phyloP scores from a whole-genome alignment of 2,888 invertebrate genomes.

The Drosophila parthenogenetica region DNA sequence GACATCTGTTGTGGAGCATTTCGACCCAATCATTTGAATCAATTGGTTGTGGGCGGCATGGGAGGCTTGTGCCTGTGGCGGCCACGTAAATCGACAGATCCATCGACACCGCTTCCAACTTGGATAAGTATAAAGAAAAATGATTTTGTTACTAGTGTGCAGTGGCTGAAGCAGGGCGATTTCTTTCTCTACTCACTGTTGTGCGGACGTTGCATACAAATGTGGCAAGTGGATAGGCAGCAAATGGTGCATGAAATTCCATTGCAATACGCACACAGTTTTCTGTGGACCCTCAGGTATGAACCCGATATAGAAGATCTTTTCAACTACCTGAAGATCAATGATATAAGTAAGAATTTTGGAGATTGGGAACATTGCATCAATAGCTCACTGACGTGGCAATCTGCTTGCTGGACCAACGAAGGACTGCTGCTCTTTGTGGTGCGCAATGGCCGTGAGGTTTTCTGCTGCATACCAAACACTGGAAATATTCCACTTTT shows the following conservation, averaged over 20 bases:
- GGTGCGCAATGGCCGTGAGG: background rate
- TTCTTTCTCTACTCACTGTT: conserved; percentile 35
- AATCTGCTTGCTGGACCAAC: conserved; percentile 47
- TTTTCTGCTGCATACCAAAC: conserved; percentile 10
- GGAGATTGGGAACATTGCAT: background rate
- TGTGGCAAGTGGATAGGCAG: conserved; percentile 38
- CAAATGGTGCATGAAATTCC: background rate
- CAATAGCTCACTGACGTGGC: conserved; percentile 13
- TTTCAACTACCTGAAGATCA: background rate
- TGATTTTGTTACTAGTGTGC: conserved; percentile 32
- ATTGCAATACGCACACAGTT: background rate
- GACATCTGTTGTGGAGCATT: conserved; percentile 39
- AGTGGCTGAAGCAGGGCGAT: conserved; percentile 40
- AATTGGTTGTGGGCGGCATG: conserved; percentile 46
- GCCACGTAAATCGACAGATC: fast-evolving
- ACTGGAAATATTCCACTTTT: background rate
- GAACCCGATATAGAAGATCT: background rate
- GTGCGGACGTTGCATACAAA: conserved; percentile 13
- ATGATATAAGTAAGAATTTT: background rate
- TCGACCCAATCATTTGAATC: conserved; percentile 19
- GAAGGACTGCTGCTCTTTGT: conserved; percentile 35
- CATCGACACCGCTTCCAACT: background rate
- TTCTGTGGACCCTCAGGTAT: conserved; percentile 22
- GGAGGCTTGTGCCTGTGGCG: conserved; percentile 47
- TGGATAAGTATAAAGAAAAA: background rate